Evolutionary conservation across 2,888 invertebrate species (phyloP), one percentile per base, ranked within the genome.

Genomic region (Metopia argyrocephala): DNA sequence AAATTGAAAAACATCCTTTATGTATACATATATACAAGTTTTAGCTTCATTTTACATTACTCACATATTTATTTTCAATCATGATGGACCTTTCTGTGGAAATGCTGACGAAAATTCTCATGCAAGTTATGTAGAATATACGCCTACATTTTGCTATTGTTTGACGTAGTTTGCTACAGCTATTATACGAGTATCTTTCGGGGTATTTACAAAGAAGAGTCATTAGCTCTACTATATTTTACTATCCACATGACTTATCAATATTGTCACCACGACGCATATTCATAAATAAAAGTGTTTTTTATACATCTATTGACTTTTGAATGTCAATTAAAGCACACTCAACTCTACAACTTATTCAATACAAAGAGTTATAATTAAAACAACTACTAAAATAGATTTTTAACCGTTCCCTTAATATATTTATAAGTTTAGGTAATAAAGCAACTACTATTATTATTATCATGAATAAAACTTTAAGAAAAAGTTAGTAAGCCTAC

Each of bases 401-500:
- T 56, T 64, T 56, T 56, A 48, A 62, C 76, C 69, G 31, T 76
- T 45, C 54, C 66, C 45, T 52, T 61, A 50, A 27, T 45, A 61
- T 46, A 61, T 18, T 23, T 54, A 61, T 18, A 31, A 68, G n/a
- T 59, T 54, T 25, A 61, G 20, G 20, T 6, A 45, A 52, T 52
- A 9, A 38, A 38, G 52, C 2, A 31, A 61, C 62, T 69, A 69
- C 66, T 27, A 38, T 38, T 12, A 15, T 38, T 12, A 9, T 38
- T 38, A 38, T 2, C 9, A 38, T 38, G 38, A 38, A 38, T 38
- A 15, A n/a, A n/a, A n/a, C n/a, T 52, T 9, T 12, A 61, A 48
- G 48, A 61, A 52, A 27, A 56, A 64, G 62, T 76, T 76, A 76
- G 76, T 69, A 76, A 46, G 61, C 46, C 68, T 68, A 68, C 48